Conservation (phyloP, 2,888 invertebrate species). For the Himalopsyche anomala region DNA sequence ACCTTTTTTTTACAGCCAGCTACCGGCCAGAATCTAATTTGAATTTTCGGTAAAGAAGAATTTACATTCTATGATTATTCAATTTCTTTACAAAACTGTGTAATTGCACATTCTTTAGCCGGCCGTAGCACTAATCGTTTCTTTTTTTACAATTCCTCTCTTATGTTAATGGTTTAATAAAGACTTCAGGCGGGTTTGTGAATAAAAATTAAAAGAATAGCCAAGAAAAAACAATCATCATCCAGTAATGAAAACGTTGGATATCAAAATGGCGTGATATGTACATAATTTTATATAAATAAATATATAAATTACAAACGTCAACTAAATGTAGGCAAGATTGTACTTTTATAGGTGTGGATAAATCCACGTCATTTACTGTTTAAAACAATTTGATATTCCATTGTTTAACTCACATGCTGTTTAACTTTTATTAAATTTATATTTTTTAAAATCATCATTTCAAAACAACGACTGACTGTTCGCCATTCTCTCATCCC, state of each 20-base stretch:
- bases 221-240: background rate
- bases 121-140: constrained; percentile 2
- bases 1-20: constrained; percentile 20
- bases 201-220: background rate
- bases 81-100: constrained; percentile 49
- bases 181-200: background rate
- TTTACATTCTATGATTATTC: constrained; percentile 60
- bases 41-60: constrained; percentile 45
- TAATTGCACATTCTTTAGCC: constrained; percentile 47
- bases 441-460: too few species aligned
- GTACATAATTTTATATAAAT: too few species aligned
- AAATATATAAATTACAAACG: too few species aligned
- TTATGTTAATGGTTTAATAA: constrained; percentile 50
- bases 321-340: too few species aligned
- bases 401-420: too few species aligned
- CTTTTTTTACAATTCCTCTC: constrained; percentile 48
- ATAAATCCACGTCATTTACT: too few species aligned
- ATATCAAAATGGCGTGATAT: background rate
- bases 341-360: too few species aligned
- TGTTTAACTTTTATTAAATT: too few species aligned
- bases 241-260: background rate
- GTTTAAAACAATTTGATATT: too few species aligned
- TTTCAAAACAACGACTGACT: too few species aligned
- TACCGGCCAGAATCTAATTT: constrained; percentile 50
- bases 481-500: too few species aligned